Evolutionary conservation across 53 echinoderm and acorn worm species (phyloP).

Genomic region (Mesocentrotus franciscanus): DNA sequence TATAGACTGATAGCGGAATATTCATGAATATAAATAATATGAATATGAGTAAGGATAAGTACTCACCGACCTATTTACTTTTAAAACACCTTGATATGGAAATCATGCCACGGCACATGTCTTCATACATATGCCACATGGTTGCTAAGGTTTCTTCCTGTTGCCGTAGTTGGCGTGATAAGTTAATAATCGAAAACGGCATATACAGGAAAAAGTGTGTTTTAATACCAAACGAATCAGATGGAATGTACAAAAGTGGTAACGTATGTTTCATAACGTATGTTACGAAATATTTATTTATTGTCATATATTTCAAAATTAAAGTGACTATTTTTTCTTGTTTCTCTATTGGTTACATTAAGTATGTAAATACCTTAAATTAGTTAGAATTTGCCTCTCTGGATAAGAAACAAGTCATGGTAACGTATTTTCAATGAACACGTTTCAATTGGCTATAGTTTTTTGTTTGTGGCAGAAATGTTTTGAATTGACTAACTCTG

Average conservation of each 20-base stretch:
- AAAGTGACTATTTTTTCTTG: background rate
- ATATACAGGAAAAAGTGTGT: too few relatives aligned
- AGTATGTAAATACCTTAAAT: too few relatives aligned
- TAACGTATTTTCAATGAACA: conserved; percentile 49
- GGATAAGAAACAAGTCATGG: background rate
- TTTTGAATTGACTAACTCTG: background rate
- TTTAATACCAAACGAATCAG: background rate
- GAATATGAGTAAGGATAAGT: background rate
- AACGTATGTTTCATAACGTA: conserved; percentile 64
- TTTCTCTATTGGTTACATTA: background rate
- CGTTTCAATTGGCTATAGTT: background rate
- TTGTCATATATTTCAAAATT: background rate
- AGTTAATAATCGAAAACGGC: too few relatives aligned
- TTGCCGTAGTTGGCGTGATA: background rate
- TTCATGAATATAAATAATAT: background rate
- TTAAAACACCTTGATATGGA: background rate
- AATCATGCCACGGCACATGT: background rate
- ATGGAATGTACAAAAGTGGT: conserved; percentile 35
- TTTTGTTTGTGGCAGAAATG: background rate
- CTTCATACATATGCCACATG: background rate
- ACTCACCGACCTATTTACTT: conserved; percentile 33
- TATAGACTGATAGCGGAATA: background rate
- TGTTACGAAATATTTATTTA: background rate
- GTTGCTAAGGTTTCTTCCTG: conserved; percentile 37
- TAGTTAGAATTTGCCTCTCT: background rate